Conservation (phyloP, 1,140 invertebrate genomes). For the Hyles euphorbiae region DNA sequence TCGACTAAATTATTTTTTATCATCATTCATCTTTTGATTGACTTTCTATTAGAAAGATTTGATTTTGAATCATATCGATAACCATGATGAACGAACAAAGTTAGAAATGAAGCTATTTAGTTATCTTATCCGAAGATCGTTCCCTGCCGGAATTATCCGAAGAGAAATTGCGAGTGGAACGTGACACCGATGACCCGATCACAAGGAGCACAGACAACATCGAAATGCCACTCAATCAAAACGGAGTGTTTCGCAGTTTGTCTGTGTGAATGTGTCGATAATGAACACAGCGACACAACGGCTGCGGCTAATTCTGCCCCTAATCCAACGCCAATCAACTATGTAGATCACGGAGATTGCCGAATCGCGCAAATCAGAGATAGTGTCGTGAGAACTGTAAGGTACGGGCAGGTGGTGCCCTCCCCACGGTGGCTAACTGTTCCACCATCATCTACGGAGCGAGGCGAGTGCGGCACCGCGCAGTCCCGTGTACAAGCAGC, state of each 20-base stretch:
- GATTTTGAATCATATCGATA: conserved; percentile 59
- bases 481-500: conserved; percentile 53
- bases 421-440: conserved; percentile 60
- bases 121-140: conserved; percentile 52
- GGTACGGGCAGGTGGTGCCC: conserved; percentile 57
- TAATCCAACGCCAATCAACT: conserved; percentile 66
- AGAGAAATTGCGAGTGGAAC: conserved; percentile 42
- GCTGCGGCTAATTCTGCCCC: conserved; percentile 46
- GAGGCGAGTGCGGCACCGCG: conserved; percentile 37
- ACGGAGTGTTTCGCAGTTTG: conserved; percentile 39
- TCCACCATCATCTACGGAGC: conserved; percentile 45
- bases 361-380: conserved; percentile 49
- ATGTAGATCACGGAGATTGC: conserved; percentile 65
- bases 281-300: conserved; percentile 37
- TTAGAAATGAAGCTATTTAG: conserved; percentile 54
- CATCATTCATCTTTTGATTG: conserved; percentile 51
- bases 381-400: conserved; percentile 64
- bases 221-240: conserved; percentile 50
- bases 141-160: conserved; percentile 24
- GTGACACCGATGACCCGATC: conserved; percentile 53
- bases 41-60: conserved; percentile 58
- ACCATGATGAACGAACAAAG: conserved; percentile 34
- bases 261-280: conserved; percentile 56
- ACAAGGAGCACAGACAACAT: conserved; percentile 10
- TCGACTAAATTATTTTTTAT: conserved; percentile 6